Base-by-base conservation (phyloP, 2,797 vertebrate species). In the Lithobates pipiens region DNA sequence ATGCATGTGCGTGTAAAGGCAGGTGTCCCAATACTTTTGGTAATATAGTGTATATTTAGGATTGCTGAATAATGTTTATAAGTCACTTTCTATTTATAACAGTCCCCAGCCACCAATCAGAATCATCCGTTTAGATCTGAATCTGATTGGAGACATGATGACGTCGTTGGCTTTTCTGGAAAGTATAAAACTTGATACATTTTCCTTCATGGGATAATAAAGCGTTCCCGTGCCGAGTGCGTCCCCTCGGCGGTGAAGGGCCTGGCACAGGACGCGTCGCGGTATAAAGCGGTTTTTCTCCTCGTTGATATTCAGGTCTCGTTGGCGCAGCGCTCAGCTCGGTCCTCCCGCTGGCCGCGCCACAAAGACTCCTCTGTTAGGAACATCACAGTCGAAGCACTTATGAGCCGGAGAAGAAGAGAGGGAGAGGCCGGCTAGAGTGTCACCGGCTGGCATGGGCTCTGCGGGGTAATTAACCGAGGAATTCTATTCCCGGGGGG, bases 341-440 rank as follows among this genome's bases (percentile, higher is more conserved):
- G 32, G 1, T 73, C 82, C 67, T 83, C 79, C 80, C 85, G 73
- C 86, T 50, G 74, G 70, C 54, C 0, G 61, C 44, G 74, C 84
- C 78, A 92, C 91, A 91, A 90, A 90, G 90, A 15, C 80, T 0
- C 11, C 84, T 90, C 88, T 92, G 90, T 92, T 86, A 82, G 76
- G 18, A 23, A 23, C n/a, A 36, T 80, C 42, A 11, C 57, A 65
- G 77, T 76, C 84, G 74, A 79, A 67, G 80, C 77, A 81, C 50
- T 54, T 54, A 54, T 54, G 50, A 54, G 85, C 82, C 88, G 86
- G 89, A 88, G 87, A 86, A 85, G 25, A 23, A 71, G 71, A 61
- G 2, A 34, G 32, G 50, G 39, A 68, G 79, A 68, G 11, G 68
- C 18, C 34, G 25, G 76, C 32, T 65, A 15, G 80, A 72, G 39